Percentiles rank a stretch among this genome's conserved stretches.
These are phyloP conservation scores for Pelecanoides urinatrix DNA, from an alignment of 2,113 vertebrate genomes.

Conservation along the genomic window DNA sequence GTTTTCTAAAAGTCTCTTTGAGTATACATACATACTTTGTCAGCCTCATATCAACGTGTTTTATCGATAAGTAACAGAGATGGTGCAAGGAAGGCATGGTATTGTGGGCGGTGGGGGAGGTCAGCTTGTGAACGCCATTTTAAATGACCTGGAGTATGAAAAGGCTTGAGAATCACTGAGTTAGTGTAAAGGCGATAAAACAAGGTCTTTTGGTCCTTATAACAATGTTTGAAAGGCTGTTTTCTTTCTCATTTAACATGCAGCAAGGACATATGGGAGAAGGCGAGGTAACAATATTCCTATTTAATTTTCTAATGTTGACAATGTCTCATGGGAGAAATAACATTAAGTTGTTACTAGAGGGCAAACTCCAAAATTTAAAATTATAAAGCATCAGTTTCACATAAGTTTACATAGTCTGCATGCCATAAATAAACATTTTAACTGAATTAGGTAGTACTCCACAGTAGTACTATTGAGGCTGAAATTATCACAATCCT, in stretches of 20 bases:
- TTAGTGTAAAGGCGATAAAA: conserved; percentile 62
- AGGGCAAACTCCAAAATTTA: conserved; percentile 34
- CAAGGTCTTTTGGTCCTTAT: conserved; percentile 73
- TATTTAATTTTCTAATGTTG: conserved; percentile 81
- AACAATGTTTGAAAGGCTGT: conserved; percentile 86
- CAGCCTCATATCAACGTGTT: neutral
- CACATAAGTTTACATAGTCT: neutral
- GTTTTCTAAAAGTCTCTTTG: neutral
- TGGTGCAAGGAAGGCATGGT: conserved; percentile 23
- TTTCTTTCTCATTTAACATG: conserved; percentile 92
- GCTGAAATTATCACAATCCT: neutral
- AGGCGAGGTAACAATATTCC: conserved; percentile 94
- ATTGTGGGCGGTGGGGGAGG: neutral
- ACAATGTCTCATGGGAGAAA: conserved; percentile 72
- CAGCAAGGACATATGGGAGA: conserved; percentile 99
- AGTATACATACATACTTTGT: neutral
- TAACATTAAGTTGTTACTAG: conserved; percentile 37
- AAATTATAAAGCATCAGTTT: neutral
- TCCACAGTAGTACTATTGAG: neutral
- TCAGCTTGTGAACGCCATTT: neutral
- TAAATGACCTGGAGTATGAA: conserved; percentile 20
- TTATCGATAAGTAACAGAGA: neutral
- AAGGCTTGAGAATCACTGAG: conserved; percentile 56
- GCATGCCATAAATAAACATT: conserved; percentile 51
- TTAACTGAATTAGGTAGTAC: neutral